These are phyloP conservation scores for Ochotona curzoniae DNA, from an alignment of 2,113 vertebrate genomes.

Conservation along the genomic window DNA sequence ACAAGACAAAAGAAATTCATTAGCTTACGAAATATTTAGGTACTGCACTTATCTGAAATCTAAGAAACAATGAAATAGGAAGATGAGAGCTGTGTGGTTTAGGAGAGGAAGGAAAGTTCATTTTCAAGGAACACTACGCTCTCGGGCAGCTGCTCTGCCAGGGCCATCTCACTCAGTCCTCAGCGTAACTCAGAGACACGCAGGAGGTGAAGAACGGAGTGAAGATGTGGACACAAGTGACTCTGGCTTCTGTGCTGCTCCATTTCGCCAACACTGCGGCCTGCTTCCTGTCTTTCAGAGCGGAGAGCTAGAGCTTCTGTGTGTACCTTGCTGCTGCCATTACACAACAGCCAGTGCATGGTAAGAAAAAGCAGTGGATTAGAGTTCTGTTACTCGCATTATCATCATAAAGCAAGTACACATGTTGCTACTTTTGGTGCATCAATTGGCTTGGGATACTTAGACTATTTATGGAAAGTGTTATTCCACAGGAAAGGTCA, in stretches of 20 bases:
- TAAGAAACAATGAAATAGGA: not conserved
- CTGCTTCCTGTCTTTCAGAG: not conserved
- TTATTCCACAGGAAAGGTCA: not conserved
- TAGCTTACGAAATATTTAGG: not conserved
- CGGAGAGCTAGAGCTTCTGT: not conserved
- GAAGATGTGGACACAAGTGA: not conserved
- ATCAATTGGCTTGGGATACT: not conserved
- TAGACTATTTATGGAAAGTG: not conserved
- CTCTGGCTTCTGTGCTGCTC: not conserved
- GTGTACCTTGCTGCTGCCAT: not conserved
- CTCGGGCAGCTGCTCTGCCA: fast-evolving
- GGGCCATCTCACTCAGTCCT: not conserved
- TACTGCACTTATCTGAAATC: not conserved
- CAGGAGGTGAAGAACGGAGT: not conserved
- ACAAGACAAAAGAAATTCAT: not conserved
- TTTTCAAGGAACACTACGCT: not conserved
- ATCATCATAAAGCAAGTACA: not conserved
- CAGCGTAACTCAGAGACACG: not conserved
- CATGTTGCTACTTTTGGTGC: not conserved
- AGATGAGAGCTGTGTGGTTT: not conserved
- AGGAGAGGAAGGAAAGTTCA: not conserved
- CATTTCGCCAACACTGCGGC: not conserved
- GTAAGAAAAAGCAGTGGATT: not conserved
- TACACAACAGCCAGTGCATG: not conserved
- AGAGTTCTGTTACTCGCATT: not conserved